A percentile compares a stretch with the other conserved stretches of the same genome.
Evolutionary conservation across 2,797 vertebrate genomes (phyloP).

Genomic region (Silurus lanzhouensis): DNA sequence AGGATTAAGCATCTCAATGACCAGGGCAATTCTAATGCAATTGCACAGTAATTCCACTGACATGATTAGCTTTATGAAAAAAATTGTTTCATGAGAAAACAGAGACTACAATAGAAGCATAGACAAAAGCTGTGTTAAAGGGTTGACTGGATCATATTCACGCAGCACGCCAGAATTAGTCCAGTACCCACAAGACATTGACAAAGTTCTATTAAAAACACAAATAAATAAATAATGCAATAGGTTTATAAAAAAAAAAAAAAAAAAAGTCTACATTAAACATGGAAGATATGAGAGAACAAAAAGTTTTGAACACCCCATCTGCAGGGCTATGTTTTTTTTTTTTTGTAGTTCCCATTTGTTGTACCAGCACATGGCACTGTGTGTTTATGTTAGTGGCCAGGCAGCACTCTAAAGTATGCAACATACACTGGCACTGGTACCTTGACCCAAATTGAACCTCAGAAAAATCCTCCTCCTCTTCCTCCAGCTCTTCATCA

Average conservation of each 20-base stretch:
- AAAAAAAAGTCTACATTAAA: not conserved
- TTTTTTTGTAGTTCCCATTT: slow-evolving; percentile 24
- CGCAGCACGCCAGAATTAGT: slow-evolving; percentile 35
- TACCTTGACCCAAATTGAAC: slow-evolving; percentile 99
- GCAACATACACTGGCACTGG: slow-evolving; percentile 74
- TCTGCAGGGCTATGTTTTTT: not conserved
- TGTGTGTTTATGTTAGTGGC: slow-evolving; percentile 62
- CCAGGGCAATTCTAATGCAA: slow-evolving; percentile 1
- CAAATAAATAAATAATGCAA: not conserved
- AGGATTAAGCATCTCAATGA: slow-evolving; percentile 17
- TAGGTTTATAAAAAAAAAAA: not conserved
- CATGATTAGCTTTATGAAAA: not conserved
- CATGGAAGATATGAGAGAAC: not conserved
- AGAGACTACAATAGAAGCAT: slow-evolving; percentile 15
- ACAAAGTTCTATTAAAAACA: not conserved
- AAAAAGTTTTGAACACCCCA: not conserved
- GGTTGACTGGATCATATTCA: slow-evolving; percentile 23
- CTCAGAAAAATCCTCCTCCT: slow-evolving; percentile 87
- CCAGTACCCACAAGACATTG: not conserved
- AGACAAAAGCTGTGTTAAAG: slow-evolving; percentile 10
- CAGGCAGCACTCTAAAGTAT: slow-evolving; percentile 72
- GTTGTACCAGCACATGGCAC: slow-evolving; percentile 35
- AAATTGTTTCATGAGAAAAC: not conserved
- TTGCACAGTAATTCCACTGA: slow-evolving; percentile 3
- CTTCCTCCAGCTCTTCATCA: slow-evolving; percentile 91